A percentile compares a stretch with the other conserved stretches of the same genome.
phyloP scores from a whole-genome alignment of 2,113 vertebrate species.

The Ptychochromis oligacanthus region DNA sequence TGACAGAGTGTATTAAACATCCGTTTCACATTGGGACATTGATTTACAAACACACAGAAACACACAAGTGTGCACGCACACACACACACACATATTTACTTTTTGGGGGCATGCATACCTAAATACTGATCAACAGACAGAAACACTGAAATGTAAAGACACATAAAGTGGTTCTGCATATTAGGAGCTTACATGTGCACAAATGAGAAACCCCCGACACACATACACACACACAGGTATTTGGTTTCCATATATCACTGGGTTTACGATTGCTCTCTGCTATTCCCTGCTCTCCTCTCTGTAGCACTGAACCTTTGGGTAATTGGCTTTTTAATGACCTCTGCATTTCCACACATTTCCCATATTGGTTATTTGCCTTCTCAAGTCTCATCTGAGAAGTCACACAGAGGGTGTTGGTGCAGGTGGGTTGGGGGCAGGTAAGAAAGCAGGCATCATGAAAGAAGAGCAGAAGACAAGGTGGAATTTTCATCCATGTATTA shows the following conservation, averaged over 20 bases:
- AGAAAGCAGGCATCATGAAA: neutral
- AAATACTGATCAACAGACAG: neutral
- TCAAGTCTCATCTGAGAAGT: slow-evolving; percentile 63
- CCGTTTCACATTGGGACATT: slow-evolving; percentile 62
- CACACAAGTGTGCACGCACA: neutral
- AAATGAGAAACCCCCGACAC: neutral
- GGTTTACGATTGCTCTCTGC: slow-evolving; percentile 80
- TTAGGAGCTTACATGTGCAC: neutral
- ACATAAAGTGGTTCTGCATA: neutral
- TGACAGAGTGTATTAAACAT: slow-evolving; percentile 70
- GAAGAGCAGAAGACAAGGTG: neutral
- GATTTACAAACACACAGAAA: slow-evolving; percentile 31
- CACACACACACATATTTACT: neutral
- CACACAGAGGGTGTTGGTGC: slow-evolving; percentile 10
- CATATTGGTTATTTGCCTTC: slow-evolving; percentile 58
- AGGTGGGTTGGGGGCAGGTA: slow-evolving; percentile 20
- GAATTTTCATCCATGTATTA: neutral
- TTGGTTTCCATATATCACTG: slow-evolving; percentile 84
- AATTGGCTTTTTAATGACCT: slow-evolving; percentile 92
- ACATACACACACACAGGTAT: slow-evolving; percentile 56
- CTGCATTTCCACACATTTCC: slow-evolving; percentile 75
- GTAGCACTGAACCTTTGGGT: slow-evolving; percentile 73
- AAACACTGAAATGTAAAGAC: neutral
- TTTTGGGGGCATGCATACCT: neutral
- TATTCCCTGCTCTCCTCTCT: slow-evolving; percentile 79